Percentiles rank a stretch among this genome's conserved stretches.
These are phyloP conservation scores for Tyto alba DNA, from an alignment of 2,113 vertebrate species.

Conservation along the genomic window DNA sequence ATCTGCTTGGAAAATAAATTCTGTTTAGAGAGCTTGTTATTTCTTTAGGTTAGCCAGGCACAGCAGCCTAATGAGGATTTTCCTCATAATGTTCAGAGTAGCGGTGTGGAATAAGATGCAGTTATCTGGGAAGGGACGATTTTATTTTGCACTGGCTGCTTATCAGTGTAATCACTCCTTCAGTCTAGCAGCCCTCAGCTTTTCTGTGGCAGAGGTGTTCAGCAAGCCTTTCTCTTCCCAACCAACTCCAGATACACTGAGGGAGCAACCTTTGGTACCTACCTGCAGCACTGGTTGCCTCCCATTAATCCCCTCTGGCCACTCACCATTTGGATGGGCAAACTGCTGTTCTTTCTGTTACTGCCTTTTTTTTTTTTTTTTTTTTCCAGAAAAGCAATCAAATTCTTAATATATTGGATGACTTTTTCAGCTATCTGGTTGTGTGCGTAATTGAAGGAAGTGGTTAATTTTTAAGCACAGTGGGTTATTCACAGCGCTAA, in stretches of 20 bases:
- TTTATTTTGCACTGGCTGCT: background rate
- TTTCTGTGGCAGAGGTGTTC: background rate
- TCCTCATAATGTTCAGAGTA: background rate
- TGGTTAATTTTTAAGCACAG: constrained; percentile 18
- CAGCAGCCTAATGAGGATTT: background rate
- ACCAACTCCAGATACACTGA: background rate
- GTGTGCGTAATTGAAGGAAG: constrained; percentile 19
- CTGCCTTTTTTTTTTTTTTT: background rate
- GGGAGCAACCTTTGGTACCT: background rate
- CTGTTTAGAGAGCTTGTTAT: background rate
- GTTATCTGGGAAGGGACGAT: background rate
- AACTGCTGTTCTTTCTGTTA: background rate
- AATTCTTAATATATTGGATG: background rate
- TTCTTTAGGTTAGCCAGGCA: background rate
- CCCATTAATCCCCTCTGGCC: background rate
- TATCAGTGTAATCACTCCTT: fast-evolving
- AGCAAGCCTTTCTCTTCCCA: background rate
- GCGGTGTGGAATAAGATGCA: background rate
- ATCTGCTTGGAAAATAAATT: background rate
- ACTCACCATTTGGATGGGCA: background rate
- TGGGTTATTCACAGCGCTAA: background rate
- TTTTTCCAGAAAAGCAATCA: background rate
- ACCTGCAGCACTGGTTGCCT: background rate
- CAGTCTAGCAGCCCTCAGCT: background rate
- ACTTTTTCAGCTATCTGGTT: background rate